phyloP scores from a whole-genome alignment of 2,797 vertebrate species.

The Scolopax rusticola region DNA sequence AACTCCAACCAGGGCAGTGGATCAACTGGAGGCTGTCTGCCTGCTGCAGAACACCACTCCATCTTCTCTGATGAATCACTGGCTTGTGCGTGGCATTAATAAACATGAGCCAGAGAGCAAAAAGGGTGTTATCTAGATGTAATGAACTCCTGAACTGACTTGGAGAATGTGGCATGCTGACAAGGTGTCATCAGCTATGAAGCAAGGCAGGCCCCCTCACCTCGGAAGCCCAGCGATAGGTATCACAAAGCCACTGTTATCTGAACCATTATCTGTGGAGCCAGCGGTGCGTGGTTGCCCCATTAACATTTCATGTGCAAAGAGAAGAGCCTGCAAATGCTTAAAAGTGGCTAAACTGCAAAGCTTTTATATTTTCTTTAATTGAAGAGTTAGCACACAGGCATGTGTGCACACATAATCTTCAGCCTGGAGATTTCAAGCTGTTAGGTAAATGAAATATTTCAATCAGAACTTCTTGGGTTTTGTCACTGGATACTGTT shows the following conservation, averaged over 20 bases:
- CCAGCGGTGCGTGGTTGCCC: not conserved
- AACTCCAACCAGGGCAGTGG: not conserved
- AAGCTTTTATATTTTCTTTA: slow-evolving; percentile 53
- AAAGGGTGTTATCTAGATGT: slow-evolving; percentile 36
- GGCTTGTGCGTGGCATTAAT: slow-evolving; percentile 36
- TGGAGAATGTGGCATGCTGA: slow-evolving; percentile 34
- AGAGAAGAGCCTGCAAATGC: not conserved
- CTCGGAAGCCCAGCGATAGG: not conserved
- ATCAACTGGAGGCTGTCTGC: slow-evolving; percentile 49
- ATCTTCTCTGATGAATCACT: slow-evolving; percentile 43
- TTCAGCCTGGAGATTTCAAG: slow-evolving; percentile 48
- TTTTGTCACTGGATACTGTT: slow-evolving; percentile 38
- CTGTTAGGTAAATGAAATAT: slow-evolving; percentile 64
- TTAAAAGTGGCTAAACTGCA: not conserved
- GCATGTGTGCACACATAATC: not conserved
- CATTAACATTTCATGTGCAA: not conserved
- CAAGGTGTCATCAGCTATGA: slow-evolving; percentile 49
- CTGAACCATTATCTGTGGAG: not conserved
- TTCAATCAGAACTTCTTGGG: slow-evolving; percentile 6
- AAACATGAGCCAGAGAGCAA: slow-evolving; percentile 61
- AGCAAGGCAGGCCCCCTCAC: not conserved
- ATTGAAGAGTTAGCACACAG: slow-evolving; percentile 10
- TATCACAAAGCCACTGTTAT: not conserved
- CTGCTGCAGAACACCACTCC: slow-evolving; percentile 33
- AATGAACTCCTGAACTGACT: slow-evolving; percentile 70